Evolutionary conservation across 2,797 vertebrate genomes (phyloP).

Genomic region (Bovichtus diacanthus): DNA sequence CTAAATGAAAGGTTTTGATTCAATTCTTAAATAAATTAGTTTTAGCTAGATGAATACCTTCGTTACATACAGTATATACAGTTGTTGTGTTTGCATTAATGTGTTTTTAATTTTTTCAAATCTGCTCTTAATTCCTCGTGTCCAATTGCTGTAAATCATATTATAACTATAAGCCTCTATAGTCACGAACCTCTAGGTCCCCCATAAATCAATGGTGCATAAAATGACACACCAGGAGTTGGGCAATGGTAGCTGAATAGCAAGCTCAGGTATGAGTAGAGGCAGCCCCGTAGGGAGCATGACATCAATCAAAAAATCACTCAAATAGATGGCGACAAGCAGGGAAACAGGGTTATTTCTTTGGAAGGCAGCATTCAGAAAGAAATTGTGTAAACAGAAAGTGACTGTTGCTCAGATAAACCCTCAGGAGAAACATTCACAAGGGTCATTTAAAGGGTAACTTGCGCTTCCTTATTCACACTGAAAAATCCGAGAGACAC

Average conservation of each 20-base stretch:
- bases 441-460: background rate
- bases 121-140: slow-evolving; percentile 8
- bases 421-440: slow-evolving; percentile 1
- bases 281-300: slow-evolving; percentile 32
- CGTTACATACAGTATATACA: background rate
- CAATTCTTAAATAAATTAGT: background rate
- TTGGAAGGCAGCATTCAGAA: slow-evolving; percentile 54
- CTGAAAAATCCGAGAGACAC: slow-evolving; percentile 11
- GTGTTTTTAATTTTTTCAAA: background rate
- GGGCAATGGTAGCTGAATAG: slow-evolving; percentile 17
- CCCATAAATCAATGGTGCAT: slow-evolving; percentile 33
- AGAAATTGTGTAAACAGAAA: slow-evolving; percentile 29
- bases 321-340: slow-evolving; percentile 27
- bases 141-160: background rate
- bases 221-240: slow-evolving; percentile 23
- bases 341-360: slow-evolving; percentile 24
- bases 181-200: slow-evolving; percentile 14
- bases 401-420: background rate
- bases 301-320: slow-evolving; percentile 31
- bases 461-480: background rate
- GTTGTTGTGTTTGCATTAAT: background rate
- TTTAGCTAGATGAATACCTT: background rate
- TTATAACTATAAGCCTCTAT: background rate
- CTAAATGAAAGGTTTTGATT: background rate
- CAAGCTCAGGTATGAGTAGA: slow-evolving; percentile 17